Base-by-base conservation (phyloP, 2,113 vertebrate genomes). In the Aegithalos caudatus region DNA sequence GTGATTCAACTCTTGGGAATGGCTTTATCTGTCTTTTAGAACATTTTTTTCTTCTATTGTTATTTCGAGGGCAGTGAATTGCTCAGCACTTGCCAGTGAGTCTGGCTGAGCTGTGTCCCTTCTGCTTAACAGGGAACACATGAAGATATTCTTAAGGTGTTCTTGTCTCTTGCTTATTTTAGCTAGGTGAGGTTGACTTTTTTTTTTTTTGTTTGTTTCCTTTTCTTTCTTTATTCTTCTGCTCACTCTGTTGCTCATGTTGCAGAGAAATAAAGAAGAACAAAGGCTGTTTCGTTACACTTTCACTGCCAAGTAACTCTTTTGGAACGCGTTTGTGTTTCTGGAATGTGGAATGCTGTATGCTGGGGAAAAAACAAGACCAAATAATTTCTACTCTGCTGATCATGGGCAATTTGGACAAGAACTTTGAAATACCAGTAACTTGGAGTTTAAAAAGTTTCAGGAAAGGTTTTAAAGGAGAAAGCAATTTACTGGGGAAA, bases 181-280 rank as follows among this genome's bases (percentile, higher is more conserved):
- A 67, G 65, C 37, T 81, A 73, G 27, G 11, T 4, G 8, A 71
- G 19, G 23, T 28, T 45, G 54, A 23, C 22, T 17, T 14, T 5
- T 15, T 25, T 18, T 33, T 24, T 15, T 25, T 22, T 33, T n/a
- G n/a, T n/a, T n/a, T n/a, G n/a, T n/a, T n/a, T 31, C 3, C 19
- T 8, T 31, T 54, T 14, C 33, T 11, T 18, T 25, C 56, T n/a
- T 7, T 27, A n/a, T 13, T 1, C 2, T 2, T 7, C 2, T 7
- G 7, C 21, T 57, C 12, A 1, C 14, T 80, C 38, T 61, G 25
- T 27, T 1, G 5, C 7, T 70, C 27, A 9, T 1, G 3, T 40
- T 58, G 20, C 58, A 58, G 33, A 72, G 53, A 38, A 81, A 33
- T 10, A 60, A 70, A 12, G 53, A 29, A 84, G 33, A 15, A 28